These are phyloP conservation scores for Procavia capensis DNA, from an alignment of 2,113 vertebrate species.

Conservation along the genomic window DNA sequence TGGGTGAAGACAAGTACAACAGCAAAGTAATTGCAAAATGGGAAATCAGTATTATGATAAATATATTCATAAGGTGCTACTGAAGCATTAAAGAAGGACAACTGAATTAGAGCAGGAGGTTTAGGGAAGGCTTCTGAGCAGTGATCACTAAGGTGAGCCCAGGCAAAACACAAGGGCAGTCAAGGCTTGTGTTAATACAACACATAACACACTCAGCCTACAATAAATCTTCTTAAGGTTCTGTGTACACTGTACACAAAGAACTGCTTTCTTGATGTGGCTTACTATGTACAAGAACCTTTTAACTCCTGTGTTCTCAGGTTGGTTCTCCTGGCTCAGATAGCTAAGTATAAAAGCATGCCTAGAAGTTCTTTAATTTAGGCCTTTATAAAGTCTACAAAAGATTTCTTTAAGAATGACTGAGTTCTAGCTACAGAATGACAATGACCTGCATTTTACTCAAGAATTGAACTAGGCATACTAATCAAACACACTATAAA, in stretches of 20 bases:
- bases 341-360: background rate
- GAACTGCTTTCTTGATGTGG: background rate
- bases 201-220: background rate
- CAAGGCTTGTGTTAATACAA: background rate
- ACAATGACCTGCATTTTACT: conserved; percentile 54
- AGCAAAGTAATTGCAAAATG: background rate
- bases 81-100: background rate
- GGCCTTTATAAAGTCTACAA: conserved; percentile 28
- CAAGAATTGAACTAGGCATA: background rate
- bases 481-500: conserved; percentile 46
- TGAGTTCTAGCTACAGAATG: background rate
- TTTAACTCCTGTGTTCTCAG: background rate
- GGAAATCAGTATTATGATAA: background rate
- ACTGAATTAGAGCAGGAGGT: background rate
- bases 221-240: background rate
- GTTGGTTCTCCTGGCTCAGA: background rate
- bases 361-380: background rate
- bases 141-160: background rate
- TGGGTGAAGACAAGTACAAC: background rate
- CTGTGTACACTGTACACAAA: background rate
- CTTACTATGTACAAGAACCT: background rate
- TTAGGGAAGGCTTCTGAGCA: background rate
- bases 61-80: background rate
- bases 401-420: background rate
- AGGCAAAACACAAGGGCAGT: background rate